These are phyloP conservation scores for Ophioderma brevispina DNA, from an alignment of 35 echinoderm and acorn worm species.

Conservation along the genomic window DNA sequence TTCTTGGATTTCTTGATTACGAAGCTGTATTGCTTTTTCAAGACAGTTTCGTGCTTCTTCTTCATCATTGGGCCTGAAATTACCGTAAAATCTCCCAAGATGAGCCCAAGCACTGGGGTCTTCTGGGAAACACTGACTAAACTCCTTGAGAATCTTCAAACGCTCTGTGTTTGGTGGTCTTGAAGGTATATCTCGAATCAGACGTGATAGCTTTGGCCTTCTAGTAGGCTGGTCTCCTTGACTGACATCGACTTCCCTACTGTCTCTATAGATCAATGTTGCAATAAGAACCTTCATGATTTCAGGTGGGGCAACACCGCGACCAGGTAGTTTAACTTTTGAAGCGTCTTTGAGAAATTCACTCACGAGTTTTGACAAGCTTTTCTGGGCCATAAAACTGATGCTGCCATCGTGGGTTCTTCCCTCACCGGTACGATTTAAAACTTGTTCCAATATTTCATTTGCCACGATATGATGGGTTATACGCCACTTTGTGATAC, in stretches of 20 bases:
- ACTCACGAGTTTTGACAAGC: not conserved
- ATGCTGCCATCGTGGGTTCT: not conserved
- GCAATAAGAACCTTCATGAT: slow-evolving; percentile 28
- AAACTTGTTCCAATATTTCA: slow-evolving; percentile 29
- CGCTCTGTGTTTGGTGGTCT: slow-evolving; percentile 12
- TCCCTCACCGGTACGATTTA: not conserved
- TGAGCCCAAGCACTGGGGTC: slow-evolving; percentile 19
- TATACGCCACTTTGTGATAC: slow-evolving; percentile 15
- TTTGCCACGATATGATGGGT: slow-evolving; percentile 13
- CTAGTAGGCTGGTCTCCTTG: not conserved
- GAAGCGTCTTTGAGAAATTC: slow-evolving; percentile 29
- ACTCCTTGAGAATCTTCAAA: not conserved
- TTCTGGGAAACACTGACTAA: slow-evolving; percentile 20
- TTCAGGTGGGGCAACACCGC: not conserved
- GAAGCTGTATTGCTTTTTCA: not conserved
- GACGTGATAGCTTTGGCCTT: not conserved
- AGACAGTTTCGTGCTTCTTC: slow-evolving; percentile 6
- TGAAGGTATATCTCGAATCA: slow-evolving; percentile 16
- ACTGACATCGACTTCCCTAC: not conserved
- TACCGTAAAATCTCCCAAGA: slow-evolving; percentile 23
- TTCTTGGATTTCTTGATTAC: slow-evolving; percentile 5
- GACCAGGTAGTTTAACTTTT: not conserved
- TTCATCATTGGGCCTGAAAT: not conserved
- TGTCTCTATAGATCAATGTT: slow-evolving; percentile 12
- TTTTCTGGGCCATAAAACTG: not conserved